Evolutionary conservation across 1,140 invertebrate species (phyloP).

Genomic region (Drosophila funebris): DNA sequence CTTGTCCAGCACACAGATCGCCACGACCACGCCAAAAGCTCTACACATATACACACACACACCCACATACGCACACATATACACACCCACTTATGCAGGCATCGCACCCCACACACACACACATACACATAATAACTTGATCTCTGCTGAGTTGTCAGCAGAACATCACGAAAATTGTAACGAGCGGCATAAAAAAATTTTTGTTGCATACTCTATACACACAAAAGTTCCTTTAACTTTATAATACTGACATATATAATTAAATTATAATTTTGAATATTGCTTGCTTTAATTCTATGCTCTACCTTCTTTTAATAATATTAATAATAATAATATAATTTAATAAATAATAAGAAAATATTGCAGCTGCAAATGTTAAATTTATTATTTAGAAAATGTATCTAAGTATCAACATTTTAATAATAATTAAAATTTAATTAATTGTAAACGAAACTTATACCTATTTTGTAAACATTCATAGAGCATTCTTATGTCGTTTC

Average conservation of each 20-base stretch:
- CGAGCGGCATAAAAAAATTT: slow-evolving; percentile 57
- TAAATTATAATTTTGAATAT: too few species aligned
- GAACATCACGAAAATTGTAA: slow-evolving; percentile 80
- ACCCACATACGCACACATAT: slow-evolving; percentile 3
- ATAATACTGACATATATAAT: background rate
- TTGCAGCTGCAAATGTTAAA: too few species aligned
- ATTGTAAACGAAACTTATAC: background rate
- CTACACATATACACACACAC: slow-evolving; percentile 22
- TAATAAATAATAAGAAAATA: too few species aligned
- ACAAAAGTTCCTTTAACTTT: background rate
- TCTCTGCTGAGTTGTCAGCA: slow-evolving; percentile 81
- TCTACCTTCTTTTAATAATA: too few species aligned
- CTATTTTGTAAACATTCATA: background rate
- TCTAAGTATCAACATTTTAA: background rate
- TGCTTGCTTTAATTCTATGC: too few species aligned
- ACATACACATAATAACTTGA: slow-evolving; percentile 71
- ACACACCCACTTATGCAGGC: too few species aligned
- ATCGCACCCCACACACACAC: slow-evolving; percentile 25
- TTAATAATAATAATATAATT: too few species aligned
- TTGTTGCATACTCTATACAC: slow-evolving; percentile 13
- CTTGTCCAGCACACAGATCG: slow-evolving; percentile 34
- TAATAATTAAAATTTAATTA: background rate
- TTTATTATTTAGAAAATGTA: too few species aligned
- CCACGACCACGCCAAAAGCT: slow-evolving; percentile 68
- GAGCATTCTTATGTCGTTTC: background rate